Base-by-base conservation (phyloP, 30 jellyfish, hydroid and myxozoan species). In the Cassiopea andromeda region DNA sequence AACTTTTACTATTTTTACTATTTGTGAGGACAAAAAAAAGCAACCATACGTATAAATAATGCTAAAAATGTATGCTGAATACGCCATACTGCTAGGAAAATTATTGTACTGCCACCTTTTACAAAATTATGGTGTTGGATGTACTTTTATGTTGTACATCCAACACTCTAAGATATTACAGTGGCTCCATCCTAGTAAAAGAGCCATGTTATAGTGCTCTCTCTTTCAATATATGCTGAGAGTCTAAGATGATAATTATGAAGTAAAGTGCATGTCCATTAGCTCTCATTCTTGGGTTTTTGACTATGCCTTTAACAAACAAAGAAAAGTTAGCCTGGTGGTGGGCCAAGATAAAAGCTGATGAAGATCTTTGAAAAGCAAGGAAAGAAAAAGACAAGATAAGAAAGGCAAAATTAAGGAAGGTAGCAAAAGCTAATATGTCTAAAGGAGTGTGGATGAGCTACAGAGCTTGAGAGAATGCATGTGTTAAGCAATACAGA, bases 281-380 rank as follows among this genome's bases (percentile, higher is more conserved):
- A 48, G 61, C 57, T 79, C 88, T 59, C 76, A 49, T 59, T 79
- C 71, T 58, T 67, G 81, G 69, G 90, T 81, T 81, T 68, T 61
- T 81, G 68, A 83, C 73, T 46, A 83, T 67, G 91, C 91, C 91
- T 68, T 60, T 83, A 69, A 83, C 84, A 83, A 68, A 67, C 91
- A 83, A 83, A 83, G 77, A 83, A 69, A 83, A 70, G 69, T 81
- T 68, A 18, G 43, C 91, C 74, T 27, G 91, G 75, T 75, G 91
- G 61, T 54, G 58, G 73, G 91, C 84, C 44, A 83, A 68, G 84
- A 73, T 83, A 10, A 73, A 85, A 61, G 93, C 87, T 85, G 93
- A 57, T 85, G 81, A 74, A 75, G 81, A 85, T 48, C 87, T 71
- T 85, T 75, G 87, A 87, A 85, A 85, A 60, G 80, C 58, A 54